Base-by-base conservation (phyloP, 2,888 invertebrate species). In the Anodontia alba region DNA sequence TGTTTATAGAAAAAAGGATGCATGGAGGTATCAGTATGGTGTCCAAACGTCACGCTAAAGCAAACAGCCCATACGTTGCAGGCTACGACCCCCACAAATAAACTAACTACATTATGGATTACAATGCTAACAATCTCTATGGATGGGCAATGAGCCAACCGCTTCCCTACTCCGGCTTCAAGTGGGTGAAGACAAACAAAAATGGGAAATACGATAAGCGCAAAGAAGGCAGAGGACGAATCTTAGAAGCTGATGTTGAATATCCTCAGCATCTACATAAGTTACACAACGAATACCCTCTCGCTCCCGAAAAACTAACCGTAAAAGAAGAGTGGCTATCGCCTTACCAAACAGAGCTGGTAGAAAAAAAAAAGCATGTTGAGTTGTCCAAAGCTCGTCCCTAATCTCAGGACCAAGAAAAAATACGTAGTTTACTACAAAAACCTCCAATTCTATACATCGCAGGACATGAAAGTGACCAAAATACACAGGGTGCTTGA, bases 381-480 rank as follows among this genome's bases (percentile, higher is more conserved):
- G 38, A 75, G 68, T 15, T 23, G 33, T 20, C 5, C 49, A 23
- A 77, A 80, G 70, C 80, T 91, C 12, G 67, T 91, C 20, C 82
- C 85, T n/a, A 90, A 86, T 31, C 74, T 90, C 42, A 66, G 84
- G 69, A 73, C 84, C 46, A 80, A 90, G 75, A 77, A 73, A 49
- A 78, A 88, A 33, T 94, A 94, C 82, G 81, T 93, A 1, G 87
- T 93, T n/a, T 92, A 94, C 83, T 93, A 94, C 81, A n/a, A 54
- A 86, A 36, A 92, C 90, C 86, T 94, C 38, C 88, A 92, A 81
- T 89, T 92, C 81, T 90, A 91, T 67, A 3, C 90, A 1, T 33
- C 68, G 1, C 76, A 90, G 46, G 91, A 91, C 7, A 74, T 93
- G 79, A 79, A 81, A 42, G 23, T 91, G 1, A 81, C 49, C 17